These are phyloP conservation scores for Beris chalybata DNA, from an alignment of 2,888 invertebrate species.

Conservation along the genomic window DNA sequence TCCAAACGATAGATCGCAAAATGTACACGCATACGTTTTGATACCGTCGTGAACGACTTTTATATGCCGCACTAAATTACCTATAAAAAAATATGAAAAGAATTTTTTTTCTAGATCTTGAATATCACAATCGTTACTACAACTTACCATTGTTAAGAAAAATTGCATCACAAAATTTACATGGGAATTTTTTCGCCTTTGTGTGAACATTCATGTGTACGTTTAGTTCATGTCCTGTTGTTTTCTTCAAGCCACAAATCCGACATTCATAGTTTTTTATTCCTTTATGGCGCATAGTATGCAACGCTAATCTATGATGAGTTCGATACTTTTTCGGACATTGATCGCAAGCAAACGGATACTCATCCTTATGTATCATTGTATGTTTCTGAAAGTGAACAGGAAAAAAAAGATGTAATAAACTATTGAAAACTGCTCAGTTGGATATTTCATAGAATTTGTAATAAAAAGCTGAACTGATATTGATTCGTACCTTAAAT, in stretches of 20 bases:
- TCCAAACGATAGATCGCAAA: constrained; percentile 34
- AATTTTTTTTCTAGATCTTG: background rate
- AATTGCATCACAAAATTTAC: constrained; percentile 31
- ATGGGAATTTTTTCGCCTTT: constrained; percentile 30
- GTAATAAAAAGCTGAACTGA: background rate
- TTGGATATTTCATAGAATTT: no score
- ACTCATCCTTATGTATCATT: constrained; percentile 32
- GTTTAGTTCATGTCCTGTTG: constrained; percentile 35
- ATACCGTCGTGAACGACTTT: constrained; percentile 35
- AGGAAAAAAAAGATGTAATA: background rate
- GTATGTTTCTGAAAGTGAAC: constrained; percentile 31
- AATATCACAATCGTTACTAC: background rate
- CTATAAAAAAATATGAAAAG: background rate
- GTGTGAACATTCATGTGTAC: constrained; percentile 37
- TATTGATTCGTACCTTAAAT: no score
- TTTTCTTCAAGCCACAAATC: constrained; percentile 35
- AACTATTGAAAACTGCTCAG: background rate
- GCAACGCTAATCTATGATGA: constrained; percentile 38
- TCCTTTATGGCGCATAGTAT: constrained; percentile 38
- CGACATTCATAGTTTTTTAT: constrained; percentile 39
- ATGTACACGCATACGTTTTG: constrained; percentile 30
- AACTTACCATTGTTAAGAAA: constrained; percentile 34
- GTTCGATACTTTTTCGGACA: constrained; percentile 35
- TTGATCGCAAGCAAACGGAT: constrained; percentile 35
- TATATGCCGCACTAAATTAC: constrained; percentile 31